Evolutionary conservation across 2,888 invertebrate species (phyloP).

Genomic region (Torymus aiolomorphi): DNA sequence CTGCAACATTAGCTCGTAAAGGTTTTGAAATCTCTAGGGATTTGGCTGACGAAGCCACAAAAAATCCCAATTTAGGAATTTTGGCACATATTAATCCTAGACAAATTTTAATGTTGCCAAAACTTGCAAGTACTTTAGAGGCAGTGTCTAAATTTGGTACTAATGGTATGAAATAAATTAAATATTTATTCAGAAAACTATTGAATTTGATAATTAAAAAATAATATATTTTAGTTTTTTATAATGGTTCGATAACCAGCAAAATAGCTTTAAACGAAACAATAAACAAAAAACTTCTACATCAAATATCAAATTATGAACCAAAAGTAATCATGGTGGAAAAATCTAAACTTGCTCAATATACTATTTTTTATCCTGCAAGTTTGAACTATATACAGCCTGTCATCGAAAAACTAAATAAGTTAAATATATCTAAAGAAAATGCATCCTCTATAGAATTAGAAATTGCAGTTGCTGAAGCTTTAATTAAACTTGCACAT

Average conservation of each 20-base stretch:
- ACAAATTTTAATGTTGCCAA: slow-evolving; percentile 75
- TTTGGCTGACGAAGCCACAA: slow-evolving; percentile 75
- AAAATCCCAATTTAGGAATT: slow-evolving; percentile 71
- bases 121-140: slow-evolving; percentile 78
- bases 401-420: slow-evolving; percentile 63
- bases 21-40: slow-evolving; percentile 78
- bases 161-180: slow-evolving; percentile 65
- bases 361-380: slow-evolving; percentile 68
- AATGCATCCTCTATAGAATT: slow-evolving; percentile 66
- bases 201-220: neutral
- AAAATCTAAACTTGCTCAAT: slow-evolving; percentile 64
- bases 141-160: slow-evolving; percentile 75
- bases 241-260: slow-evolving; percentile 64
- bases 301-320: slow-evolving; percentile 66
- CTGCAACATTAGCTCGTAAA: slow-evolving; percentile 78
- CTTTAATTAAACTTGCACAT: slow-evolving; percentile 57
- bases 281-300: slow-evolving; percentile 69
- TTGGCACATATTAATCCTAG: slow-evolving; percentile 76
- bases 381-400: slow-evolving; percentile 61
- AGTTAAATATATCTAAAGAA: slow-evolving; percentile 62
- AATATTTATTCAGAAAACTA: too few species aligned
- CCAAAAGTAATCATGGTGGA: slow-evolving; percentile 61
- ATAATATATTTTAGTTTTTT: slow-evolving; percentile 69
- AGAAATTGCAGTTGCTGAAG: slow-evolving; percentile 64
- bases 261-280: slow-evolving; percentile 55